A percentile compares a stretch with the other conserved stretches of the same genome.
Conservation (phyloP, 2,797 vertebrate species). For the Poeciliopsis turneri region DNA sequence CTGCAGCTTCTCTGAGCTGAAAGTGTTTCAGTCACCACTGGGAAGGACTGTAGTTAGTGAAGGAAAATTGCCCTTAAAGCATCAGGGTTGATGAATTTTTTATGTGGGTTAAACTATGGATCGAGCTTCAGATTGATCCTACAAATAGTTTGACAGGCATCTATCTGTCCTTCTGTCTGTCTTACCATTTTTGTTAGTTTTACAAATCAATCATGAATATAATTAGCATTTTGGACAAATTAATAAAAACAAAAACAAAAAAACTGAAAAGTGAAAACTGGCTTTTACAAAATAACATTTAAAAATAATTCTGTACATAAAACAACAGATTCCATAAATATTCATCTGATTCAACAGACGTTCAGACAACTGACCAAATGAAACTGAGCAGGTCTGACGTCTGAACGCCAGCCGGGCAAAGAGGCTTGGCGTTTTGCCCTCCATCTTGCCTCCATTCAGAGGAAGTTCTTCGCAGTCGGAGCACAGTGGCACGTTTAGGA, state of each 20-base stretch:
- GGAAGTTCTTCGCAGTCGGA: not conserved
- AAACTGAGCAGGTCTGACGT: not conserved
- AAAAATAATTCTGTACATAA: too few relatives aligned
- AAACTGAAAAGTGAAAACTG: too few relatives aligned
- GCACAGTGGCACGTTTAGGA: not conserved
- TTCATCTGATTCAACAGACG: too few relatives aligned
- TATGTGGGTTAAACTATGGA: not conserved
- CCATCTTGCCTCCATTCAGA: not conserved
- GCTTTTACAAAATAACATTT: too few relatives aligned
- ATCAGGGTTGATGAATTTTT: not conserved
- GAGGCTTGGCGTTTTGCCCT: not conserved
- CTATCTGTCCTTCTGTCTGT: not conserved
- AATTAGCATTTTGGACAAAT: too few relatives aligned
- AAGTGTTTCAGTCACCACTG: not conserved
- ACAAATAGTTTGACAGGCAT: not conserved
- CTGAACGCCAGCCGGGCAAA: not conserved
- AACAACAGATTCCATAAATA: too few relatives aligned
- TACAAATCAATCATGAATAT: too few relatives aligned
- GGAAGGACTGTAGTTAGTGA: not conserved
- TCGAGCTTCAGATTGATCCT: not conserved
- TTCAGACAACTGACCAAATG: not conserved
- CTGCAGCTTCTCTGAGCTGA: not conserved
- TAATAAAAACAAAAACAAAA: too few relatives aligned
- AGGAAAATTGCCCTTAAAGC: not conserved
- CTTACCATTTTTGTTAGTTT: too few relatives aligned